Base-by-base conservation (phyloP, 2,797 vertebrate species). In the Mus minutoides region DNA sequence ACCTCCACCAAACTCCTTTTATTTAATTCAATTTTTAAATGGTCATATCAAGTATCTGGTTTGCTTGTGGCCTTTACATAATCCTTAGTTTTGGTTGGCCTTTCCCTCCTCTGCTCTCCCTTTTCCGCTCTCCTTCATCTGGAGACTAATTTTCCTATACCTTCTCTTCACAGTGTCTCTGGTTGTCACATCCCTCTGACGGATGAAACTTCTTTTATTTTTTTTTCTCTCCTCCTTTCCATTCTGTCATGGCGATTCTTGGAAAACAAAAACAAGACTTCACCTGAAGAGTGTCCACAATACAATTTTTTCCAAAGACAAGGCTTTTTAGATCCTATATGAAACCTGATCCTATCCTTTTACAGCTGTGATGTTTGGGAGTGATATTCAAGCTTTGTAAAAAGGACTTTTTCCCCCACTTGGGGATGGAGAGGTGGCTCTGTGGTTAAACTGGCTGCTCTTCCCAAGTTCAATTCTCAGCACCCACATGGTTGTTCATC, bases 261-360 rank as follows among this genome's bases (percentile, higher is more conserved):
- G n/a, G n/a, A n/a, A 34, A 31, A 52, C 3, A 78, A 52, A 62
- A 76, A 82, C 77, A 88, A 37, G n/a, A 43, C 80, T 12, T 82
- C 46, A 31, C 80, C 85, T 77, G 76, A 93, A 67, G 40, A 87
- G 56, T 60, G 19, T 71, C 29, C 10, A 58, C 12, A 9, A 69
- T 52, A 71, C 3, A 26, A 4, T 58, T n/a, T 71, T 88, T 88
- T 73, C 29, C 26, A 29, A 92, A 87, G 52, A 43, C 17, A 46
- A n/a, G n/a, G 21, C 58, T 87, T 90, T 86, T 91, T 77, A 84
- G 52, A 71, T 22, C 37, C 52, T 40, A 24, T 13, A 80, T 4
- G 31, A 26, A 96, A 54, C 17, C 83, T 64, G 19, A 83, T 60
- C 88, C 22, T 83, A 83, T 54, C 34, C n/a, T 90, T 88, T 92